Percentiles rank a stretch among this genome's conserved stretches.
Conservation (phyloP, 2,797 vertebrate genomes). For the Bradypus variegatus region DNA sequence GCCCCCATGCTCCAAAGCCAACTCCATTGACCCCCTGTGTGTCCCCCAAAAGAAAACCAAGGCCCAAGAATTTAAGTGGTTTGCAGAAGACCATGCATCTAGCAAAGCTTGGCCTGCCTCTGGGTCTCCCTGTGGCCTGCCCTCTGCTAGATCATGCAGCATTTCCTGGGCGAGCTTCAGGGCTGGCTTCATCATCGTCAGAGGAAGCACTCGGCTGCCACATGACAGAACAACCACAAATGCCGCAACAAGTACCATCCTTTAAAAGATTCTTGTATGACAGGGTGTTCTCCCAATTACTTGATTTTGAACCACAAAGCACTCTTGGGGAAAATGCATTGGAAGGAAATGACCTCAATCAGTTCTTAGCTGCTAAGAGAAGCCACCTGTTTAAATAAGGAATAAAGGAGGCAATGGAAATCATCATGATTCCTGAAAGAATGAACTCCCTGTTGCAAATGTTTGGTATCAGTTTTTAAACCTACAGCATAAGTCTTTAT, state of each 20-base stretch:
- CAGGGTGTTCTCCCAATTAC: neutral
- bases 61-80: neutral
- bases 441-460: neutral
- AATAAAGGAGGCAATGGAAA: constrained; percentile 1
- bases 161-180: neutral
- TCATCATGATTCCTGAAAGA: constrained; percentile 15
- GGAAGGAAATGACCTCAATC: neutral
- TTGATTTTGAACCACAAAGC: constrained; percentile 19
- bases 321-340: neutral
- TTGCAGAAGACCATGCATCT: neutral
- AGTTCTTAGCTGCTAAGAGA: constrained; percentile 20
- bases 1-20: rapidly evolving
- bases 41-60: neutral
- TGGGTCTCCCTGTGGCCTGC: no score
- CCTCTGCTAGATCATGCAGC: neutral
- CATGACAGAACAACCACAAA: neutral
- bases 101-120: neutral
- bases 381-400: constrained; percentile 26
- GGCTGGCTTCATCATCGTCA: neutral
- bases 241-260: no score
- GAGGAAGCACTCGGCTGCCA: neutral
- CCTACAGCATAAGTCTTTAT: neutral
- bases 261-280: neutral
- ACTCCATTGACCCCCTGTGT: neutral
- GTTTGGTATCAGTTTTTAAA: constrained; percentile 2